Conservation (phyloP, 2,797 vertebrate species). For the Neosilurus mollespiculum region DNA sequence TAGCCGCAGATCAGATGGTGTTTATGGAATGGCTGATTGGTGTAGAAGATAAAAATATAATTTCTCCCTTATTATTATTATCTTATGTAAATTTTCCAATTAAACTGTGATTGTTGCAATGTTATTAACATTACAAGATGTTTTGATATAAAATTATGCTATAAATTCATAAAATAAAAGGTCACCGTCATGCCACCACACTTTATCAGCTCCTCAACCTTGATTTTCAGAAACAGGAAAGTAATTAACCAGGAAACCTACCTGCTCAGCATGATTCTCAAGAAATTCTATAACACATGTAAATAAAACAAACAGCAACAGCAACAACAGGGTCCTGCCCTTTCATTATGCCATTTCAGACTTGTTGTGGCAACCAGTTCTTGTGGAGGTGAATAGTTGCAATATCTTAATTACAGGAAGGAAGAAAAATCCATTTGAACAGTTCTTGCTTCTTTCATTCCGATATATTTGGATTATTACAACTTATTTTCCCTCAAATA, state of each 20-base stretch:
- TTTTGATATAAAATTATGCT: no score
- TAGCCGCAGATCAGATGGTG: no score
- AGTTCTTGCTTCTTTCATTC: neutral
- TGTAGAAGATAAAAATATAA: no score
- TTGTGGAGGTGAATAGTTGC: neutral
- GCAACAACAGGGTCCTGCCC: neutral
- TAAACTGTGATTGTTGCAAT: no score
- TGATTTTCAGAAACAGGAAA: neutral
- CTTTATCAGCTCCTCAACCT: neutral
- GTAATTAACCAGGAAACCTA: neutral
- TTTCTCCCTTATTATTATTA: no score
- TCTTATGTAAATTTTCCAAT: no score
- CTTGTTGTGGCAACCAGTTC: neutral
- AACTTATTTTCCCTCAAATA: neutral
- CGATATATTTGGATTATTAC: neutral
- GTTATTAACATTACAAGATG: no score
- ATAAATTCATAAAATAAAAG: no score
- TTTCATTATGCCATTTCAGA: neutral
- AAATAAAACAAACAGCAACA: neutral
- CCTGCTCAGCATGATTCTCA: neutral
- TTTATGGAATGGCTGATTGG: no score
- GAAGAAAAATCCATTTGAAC: slow-evolving; percentile 8
- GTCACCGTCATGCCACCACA: no score
- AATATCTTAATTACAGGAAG: neutral
- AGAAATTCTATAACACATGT: neutral